A percentile compares a stretch with the other conserved stretches of the same genome.
Evolutionary conservation across 2,113 vertebrate species (phyloP).

Genomic region (Corapipo altera): DNA sequence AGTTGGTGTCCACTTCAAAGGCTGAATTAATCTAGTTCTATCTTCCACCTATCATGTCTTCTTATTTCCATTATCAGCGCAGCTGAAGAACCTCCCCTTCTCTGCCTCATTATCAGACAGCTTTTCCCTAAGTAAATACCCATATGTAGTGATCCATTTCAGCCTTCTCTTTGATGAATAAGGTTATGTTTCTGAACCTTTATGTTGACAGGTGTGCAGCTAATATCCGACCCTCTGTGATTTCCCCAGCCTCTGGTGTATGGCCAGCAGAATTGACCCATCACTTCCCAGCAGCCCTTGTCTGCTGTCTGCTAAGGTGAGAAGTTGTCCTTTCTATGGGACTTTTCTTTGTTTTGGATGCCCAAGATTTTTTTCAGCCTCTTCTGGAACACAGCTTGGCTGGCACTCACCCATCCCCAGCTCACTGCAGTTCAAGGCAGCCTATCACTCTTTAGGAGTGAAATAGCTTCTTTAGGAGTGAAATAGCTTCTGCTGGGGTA

Average conservation of each 20-base stretch:
- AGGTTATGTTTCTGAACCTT: background rate
- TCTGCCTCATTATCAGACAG: background rate
- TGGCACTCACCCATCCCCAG: background rate
- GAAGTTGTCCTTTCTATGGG: background rate
- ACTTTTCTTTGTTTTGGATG: background rate
- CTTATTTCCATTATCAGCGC: background rate
- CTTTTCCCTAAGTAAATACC: background rate
- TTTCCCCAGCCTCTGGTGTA: background rate
- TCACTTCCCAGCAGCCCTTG: background rate
- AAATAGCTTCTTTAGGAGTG: background rate
- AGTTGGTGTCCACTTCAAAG: slow-evolving; percentile 39
- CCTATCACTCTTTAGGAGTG: background rate
- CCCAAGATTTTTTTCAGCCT: background rate
- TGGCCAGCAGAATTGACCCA: background rate
- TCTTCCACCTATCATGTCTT: background rate
- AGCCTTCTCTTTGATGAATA: background rate
- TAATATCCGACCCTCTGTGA: background rate
- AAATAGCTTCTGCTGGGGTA: background rate
- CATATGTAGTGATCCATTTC: background rate
- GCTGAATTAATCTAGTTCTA: background rate
- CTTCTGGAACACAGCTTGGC: background rate
- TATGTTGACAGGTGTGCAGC: background rate
- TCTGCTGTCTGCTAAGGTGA: background rate
- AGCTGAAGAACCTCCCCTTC: background rate
- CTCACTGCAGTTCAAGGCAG: background rate